Conservation (phyloP, 2,888 invertebrate species). For the Malacosoma neustria region DNA sequence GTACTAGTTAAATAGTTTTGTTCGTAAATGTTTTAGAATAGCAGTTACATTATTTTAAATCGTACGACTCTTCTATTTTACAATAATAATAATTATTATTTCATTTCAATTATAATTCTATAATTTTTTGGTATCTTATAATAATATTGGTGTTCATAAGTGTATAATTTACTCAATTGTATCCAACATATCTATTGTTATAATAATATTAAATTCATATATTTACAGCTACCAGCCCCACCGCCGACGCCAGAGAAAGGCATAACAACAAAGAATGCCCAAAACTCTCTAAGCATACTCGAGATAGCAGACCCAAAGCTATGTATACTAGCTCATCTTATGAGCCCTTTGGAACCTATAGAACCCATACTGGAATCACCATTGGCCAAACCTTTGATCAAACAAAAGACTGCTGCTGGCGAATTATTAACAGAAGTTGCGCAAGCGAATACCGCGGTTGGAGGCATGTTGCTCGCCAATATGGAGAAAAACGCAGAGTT, state of each 20-base stretch:
- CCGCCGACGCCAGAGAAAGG: slow-evolving; percentile 78
- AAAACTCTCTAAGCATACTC: slow-evolving; percentile 81
- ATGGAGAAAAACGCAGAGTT: slow-evolving; percentile 94
- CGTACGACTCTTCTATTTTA: too few relatives aligned
- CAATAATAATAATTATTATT: too few relatives aligned
- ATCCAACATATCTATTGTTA: background rate
- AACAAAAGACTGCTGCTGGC: slow-evolving; percentile 85
- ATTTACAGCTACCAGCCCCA: slow-evolving; percentile 75
- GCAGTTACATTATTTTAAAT: too few relatives aligned
- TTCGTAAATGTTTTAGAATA: too few relatives aligned
- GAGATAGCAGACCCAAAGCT: slow-evolving; percentile 93
- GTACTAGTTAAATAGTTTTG: too few relatives aligned
- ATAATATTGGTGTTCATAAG: too few relatives aligned
- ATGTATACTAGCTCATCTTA: slow-evolving; percentile 90
- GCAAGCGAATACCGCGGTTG: slow-evolving; percentile 82
- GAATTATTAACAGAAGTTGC: slow-evolving; percentile 85
- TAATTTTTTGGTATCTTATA: too few relatives aligned
- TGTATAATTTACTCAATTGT: too few relatives aligned
- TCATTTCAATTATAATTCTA: too few relatives aligned
- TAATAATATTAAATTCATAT: background rate
- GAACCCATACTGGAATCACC: slow-evolving; percentile 91
- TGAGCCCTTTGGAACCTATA: slow-evolving; percentile 90
- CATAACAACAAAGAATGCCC: slow-evolving; percentile 74
- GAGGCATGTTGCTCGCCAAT: slow-evolving; percentile 90
- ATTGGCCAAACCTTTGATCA: slow-evolving; percentile 83